Base-by-base conservation (phyloP, 2,797 vertebrate species). In the Coregonus ussuriensis region DNA sequence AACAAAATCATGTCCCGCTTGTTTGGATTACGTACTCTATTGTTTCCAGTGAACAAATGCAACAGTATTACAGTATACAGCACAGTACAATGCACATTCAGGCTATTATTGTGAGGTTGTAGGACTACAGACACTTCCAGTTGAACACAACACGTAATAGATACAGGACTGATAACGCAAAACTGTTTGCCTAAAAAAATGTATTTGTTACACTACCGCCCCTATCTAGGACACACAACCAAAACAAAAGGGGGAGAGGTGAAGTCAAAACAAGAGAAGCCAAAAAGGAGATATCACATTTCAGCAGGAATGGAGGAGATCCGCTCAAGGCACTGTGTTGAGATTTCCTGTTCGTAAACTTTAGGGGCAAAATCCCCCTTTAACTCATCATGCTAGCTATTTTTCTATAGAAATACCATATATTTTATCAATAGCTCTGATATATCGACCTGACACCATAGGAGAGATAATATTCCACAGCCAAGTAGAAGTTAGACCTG, bases 251-350 rank as follows among this genome's bases (percentile, higher is more conserved):
- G 67, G 47, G 16, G 54, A 51, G n/a, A 73, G 69, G 56, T 56
- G 76, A 75, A 76, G 70, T 76, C 29, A 72, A 51, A 69, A 77
- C 73, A 74, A 78, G 74, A 21, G 66, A 62, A 73, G 75, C 70
- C 74, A 74, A 77, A 53, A 74, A 47, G 29, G 51, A 18, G 35
- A 62, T 74, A 75, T 84, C 78, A 54, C 29, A 62, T 82, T 88
- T 82, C 84, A 76, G 21, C 62, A 81, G 71, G 85, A 80, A 84
- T 72, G 66, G 52, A 41, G 75, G 59, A 51, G 73, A 74, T 78
- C 47, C 65, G 70, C 53, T 63, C 11, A 47, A 47, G 41, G 41
- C 41, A 13, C 2, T 47, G 41, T 47, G 76, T 75, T 35, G 15
- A 51, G 18, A 68, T 75, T 84, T 83, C 84, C 83, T 84, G 81